Conservation (phyloP, 2,888 invertebrate species). For the Prosapia bicincta region DNA sequence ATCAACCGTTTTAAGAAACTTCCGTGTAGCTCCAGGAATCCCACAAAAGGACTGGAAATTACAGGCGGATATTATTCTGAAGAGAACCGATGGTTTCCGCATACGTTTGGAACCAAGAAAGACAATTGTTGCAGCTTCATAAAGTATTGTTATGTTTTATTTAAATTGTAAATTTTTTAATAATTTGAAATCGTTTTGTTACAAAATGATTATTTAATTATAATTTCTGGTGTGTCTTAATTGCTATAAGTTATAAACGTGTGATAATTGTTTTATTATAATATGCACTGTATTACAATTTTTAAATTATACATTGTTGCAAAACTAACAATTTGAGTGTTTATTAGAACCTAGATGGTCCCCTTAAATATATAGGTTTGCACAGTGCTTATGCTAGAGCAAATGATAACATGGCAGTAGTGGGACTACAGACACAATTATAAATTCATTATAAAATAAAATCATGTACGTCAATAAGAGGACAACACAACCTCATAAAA, state of each 20-base stretch:
- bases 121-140: background rate
- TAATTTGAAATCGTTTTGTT: background rate
- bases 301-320: background rate
- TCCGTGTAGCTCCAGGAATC: conserved; percentile 64
- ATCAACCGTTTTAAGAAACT: conserved; percentile 70
- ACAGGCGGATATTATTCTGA: conserved; percentile 73
- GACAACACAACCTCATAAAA: too few species aligned
- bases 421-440: too few species aligned
- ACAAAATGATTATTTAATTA: background rate
- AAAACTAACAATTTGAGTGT: background rate
- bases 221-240: background rate
- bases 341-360: background rate
- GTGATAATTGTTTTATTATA: background rate
- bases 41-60: conserved; percentile 66
- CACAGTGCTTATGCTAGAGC: too few species aligned
- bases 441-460: too few species aligned
- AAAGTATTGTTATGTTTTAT: background rate
- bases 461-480: too few species aligned
- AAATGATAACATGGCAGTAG: too few species aligned
- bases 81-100: conserved; percentile 72
- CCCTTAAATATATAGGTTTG: too few species aligned
- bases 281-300: background rate
- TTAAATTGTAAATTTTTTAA: background rate
- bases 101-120: conserved; percentile 64
- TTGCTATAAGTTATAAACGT: background rate